phyloP scores from a whole-genome alignment of 2,797 vertebrate species.

The Gila robusta region DNA sequence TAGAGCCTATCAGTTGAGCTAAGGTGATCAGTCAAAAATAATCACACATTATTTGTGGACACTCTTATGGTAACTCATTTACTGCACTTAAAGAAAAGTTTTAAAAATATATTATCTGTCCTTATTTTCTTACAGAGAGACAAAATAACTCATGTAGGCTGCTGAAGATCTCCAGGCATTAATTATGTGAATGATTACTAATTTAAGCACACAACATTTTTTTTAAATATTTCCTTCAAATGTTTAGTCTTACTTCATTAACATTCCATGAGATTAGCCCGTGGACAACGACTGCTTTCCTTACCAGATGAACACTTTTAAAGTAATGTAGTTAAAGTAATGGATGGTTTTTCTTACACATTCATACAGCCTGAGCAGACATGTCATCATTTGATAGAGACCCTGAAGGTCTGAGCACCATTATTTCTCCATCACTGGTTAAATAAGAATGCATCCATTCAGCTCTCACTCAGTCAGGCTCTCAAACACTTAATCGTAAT shows the following conservation, averaged over 20 bases:
- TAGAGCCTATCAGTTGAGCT: slow-evolving; percentile 7
- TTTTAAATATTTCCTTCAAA: background rate
- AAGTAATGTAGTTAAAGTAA: background rate
- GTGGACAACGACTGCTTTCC: background rate
- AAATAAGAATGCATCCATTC: slow-evolving; percentile 9
- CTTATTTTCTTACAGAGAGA: background rate
- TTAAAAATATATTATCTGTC: background rate
- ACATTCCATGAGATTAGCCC: background rate
- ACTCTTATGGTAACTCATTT: background rate
- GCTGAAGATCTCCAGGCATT: background rate
- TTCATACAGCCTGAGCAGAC: slow-evolving; percentile 3
- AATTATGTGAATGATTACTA: background rate
- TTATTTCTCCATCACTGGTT: slow-evolving; percentile 33
- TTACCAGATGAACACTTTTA: slow-evolving; percentile 15
- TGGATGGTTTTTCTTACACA: slow-evolving; percentile 20
- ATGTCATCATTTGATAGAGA: slow-evolving; percentile 37
- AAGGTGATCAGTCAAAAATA: background rate
- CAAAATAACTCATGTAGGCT: background rate
- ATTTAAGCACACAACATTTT: background rate
- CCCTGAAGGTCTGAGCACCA: background rate
- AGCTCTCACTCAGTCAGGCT: slow-evolving; percentile 6
- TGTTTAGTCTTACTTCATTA: slow-evolving; percentile 13
- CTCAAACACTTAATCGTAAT: background rate
- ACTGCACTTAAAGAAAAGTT: background rate
- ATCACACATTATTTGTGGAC: no score